Evolutionary conservation across 2,113 vertebrate species (phyloP).

Genomic region (Zosterops pallidus): DNA sequence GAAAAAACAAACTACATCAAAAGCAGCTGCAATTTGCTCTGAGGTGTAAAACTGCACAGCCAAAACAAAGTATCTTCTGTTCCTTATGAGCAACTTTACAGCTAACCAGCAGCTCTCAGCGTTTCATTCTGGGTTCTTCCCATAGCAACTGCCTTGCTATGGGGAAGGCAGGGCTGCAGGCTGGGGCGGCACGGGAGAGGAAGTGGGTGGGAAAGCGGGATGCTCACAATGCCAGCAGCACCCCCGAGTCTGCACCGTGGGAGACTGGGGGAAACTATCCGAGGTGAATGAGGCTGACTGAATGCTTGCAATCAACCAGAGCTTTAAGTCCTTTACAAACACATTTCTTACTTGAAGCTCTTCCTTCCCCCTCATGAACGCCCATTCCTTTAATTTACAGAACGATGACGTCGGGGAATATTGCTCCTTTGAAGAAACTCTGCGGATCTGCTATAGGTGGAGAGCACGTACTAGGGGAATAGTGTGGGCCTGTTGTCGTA

Average conservation of each 20-base stretch:
- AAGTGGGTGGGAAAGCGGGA: slow-evolving; percentile 13
- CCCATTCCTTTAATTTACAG: slow-evolving; percentile 47
- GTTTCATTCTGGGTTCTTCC: neutral
- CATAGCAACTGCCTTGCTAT: neutral
- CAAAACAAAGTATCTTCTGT: neutral
- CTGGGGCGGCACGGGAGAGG: neutral
- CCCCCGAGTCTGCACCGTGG: neutral
- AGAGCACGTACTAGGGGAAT: neutral
- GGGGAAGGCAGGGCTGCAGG: neutral
- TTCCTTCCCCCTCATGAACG: slow-evolving; percentile 38
- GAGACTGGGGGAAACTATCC: neutral
- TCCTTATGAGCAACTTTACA: neutral
- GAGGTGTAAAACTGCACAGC: neutral
- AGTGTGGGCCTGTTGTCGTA: neutral
- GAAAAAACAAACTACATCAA: neutral
- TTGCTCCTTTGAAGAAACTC: slow-evolving; percentile 1
- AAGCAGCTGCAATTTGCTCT: slow-evolving; percentile 23
- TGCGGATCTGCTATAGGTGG: neutral
- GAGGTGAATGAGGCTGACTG: neutral
- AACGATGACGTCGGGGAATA: neutral
- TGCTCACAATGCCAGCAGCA: neutral
- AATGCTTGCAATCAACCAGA: slow-evolving; percentile 17
- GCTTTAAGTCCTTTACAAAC: slow-evolving; percentile 27
- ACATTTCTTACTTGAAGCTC: slow-evolving; percentile 41
- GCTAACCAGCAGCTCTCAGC: neutral